Conservation (phyloP, 2,113 vertebrate species). For the Echinops telfairi region DNA sequence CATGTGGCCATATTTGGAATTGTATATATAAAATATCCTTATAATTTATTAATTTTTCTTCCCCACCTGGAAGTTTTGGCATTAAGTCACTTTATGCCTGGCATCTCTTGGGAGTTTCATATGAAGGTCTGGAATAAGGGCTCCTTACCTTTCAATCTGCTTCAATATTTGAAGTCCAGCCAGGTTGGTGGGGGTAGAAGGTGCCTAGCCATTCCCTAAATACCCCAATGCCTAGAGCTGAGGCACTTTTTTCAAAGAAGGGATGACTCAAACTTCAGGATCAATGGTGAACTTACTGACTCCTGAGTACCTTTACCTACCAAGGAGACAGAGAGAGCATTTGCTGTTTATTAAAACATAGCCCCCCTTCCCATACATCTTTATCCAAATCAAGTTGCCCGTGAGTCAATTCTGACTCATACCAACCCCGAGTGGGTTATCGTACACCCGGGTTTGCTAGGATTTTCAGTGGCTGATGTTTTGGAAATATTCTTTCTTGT, state of each 20-base stretch:
- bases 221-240: background rate
- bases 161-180: constrained; percentile 60
- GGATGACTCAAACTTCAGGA: background rate
- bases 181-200: constrained; percentile 36
- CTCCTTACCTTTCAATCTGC: constrained; percentile 41
- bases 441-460: background rate
- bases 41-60: constrained; percentile 84
- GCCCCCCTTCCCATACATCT: background rate
- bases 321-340: background rate
- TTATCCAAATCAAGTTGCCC: background rate
- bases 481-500: background rate
- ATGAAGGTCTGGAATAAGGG: constrained; percentile 39
- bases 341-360: background rate
- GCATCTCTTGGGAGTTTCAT: constrained; percentile 64
- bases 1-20: constrained; percentile 80
- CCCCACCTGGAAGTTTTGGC: constrained; percentile 83
- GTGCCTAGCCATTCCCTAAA: background rate
- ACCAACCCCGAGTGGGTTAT: background rate
- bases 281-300: background rate
- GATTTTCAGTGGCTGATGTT: background rate
- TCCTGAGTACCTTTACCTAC: background rate
- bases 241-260: background rate
- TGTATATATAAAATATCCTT: constrained; percentile 82
- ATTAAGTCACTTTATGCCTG: constrained; percentile 70
- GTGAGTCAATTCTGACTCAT: background rate